Evolutionary conservation across 2,888 invertebrate species (phyloP).

Genomic region (Aspidapion aeneum): DNA sequence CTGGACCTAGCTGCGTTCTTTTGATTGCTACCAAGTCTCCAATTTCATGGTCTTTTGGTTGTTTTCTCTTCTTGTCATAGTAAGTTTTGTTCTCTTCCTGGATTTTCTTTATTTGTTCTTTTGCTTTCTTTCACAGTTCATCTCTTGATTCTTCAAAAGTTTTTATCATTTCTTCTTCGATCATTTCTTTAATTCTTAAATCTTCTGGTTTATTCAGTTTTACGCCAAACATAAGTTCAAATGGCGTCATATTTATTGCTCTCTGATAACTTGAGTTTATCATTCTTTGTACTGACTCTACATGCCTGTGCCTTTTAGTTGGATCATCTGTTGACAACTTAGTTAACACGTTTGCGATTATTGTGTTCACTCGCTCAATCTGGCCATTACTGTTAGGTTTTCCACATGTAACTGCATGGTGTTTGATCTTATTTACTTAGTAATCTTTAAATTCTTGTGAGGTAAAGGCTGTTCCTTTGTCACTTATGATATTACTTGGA

Average conservation of each 20-base stretch:
- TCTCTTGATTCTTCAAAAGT: slow-evolving; percentile 19
- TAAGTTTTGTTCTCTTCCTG: slow-evolving; percentile 32
- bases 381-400: slow-evolving; percentile 42
- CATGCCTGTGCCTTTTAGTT: slow-evolving; percentile 33
- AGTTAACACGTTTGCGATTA: slow-evolving; percentile 36
- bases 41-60: slow-evolving; percentile 20
- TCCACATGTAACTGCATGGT: slow-evolving; percentile 33
- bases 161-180: slow-evolving; percentile 17
- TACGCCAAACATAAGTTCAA: slow-evolving; percentile 30
- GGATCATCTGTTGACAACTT: slow-evolving; percentile 39
- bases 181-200: slow-evolving; percentile 13
- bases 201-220: slow-evolving; percentile 21
- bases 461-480: slow-evolving; percentile 42
- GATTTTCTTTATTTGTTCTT: slow-evolving; percentile 19
- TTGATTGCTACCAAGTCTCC: slow-evolving; percentile 38
- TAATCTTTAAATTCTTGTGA: slow-evolving; percentile 38
- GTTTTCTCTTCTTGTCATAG: background rate
- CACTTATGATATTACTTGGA: slow-evolving; percentile 28
- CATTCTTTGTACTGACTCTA: slow-evolving; percentile 29
- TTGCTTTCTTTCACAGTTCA: slow-evolving; percentile 13
- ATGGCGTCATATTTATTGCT: slow-evolving; percentile 29
- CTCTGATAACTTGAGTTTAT: slow-evolving; percentile 35
- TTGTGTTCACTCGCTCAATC: slow-evolving; percentile 38
- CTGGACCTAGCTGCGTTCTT: slow-evolving; percentile 39
- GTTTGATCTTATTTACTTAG: slow-evolving; percentile 36